Conservation (phyloP, 2,888 invertebrate species). For the Limnephilus auricula region DNA sequence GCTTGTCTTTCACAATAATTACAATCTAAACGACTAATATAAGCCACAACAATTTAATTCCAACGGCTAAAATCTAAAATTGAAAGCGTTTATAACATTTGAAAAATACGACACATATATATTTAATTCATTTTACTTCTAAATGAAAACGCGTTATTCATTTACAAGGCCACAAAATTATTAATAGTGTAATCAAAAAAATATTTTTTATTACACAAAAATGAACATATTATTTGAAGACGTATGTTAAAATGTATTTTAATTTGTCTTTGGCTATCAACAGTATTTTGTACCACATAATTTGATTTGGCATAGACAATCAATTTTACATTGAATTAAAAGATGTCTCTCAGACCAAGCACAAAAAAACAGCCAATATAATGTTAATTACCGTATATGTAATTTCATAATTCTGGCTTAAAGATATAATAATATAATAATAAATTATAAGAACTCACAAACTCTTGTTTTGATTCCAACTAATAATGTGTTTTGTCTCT, state of each 20-base stretch:
- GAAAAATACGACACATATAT: not conserved
- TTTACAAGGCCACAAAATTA: not conserved
- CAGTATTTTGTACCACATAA: not conserved
- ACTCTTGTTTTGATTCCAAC: not conserved
- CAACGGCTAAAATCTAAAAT: not conserved
- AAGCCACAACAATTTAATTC: not conserved
- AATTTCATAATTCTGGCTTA: not conserved
- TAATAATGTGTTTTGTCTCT: not conserved
- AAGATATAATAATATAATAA: too few relatives aligned
- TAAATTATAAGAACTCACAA: not conserved
- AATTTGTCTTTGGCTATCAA: not conserved
- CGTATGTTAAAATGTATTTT: not conserved
- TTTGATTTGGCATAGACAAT: not conserved
- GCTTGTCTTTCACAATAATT: not conserved
- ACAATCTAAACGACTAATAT: not conserved
- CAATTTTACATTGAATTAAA: not conserved
- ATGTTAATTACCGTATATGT: not conserved
- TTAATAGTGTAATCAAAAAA: not conserved
- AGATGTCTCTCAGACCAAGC: not conserved
- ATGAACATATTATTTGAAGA: not conserved
- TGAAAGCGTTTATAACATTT: not conserved
- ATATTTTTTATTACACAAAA: not conserved
- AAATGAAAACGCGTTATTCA: not conserved
- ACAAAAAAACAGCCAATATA: not conserved
- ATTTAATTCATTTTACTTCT: not conserved